A percentile compares a stretch with the other conserved stretches of the same genome.
These are phyloP conservation scores for Ichneumoninae sp. DNA, from an alignment of 2,888 invertebrate species.

Conservation along the genomic window DNA sequence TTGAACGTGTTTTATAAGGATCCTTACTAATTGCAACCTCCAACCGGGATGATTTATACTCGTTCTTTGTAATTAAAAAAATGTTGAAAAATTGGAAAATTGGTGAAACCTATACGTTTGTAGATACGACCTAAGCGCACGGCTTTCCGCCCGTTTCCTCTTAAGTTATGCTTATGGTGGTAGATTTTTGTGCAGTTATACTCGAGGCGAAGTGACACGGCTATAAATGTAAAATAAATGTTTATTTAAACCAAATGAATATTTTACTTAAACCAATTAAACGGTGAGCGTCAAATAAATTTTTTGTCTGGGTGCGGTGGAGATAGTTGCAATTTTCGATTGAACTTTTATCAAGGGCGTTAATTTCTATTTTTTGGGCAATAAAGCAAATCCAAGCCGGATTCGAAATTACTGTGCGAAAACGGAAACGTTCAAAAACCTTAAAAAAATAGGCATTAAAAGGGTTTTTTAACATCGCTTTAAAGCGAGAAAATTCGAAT, in stretches of 20 bases:
- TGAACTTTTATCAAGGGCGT: not conserved
- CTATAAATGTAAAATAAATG: too few relatives aligned
- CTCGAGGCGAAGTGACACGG: not conserved
- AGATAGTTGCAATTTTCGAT: not conserved
- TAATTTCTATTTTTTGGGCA: not conserved
- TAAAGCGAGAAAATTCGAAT: not conserved
- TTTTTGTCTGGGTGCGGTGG: not conserved
- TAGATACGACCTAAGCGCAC: not conserved
- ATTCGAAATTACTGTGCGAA: too few relatives aligned
- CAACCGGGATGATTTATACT: not conserved
- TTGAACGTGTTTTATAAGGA: conserved; percentile 49
- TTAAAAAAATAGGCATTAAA: not conserved
- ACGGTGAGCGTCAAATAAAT: too few relatives aligned
- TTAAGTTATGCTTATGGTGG: not conserved
- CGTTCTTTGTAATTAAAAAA: not conserved
- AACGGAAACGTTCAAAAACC: not conserved
- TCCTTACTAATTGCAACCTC: conserved; percentile 58
- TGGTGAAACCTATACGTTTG: not conserved
- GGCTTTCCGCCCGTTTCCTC: not conserved
- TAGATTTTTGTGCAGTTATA: not conserved
- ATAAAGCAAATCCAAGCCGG: too few relatives aligned
- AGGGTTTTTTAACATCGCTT: not conserved
- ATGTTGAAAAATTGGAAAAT: not conserved
- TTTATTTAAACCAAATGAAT: too few relatives aligned
- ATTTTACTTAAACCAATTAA: too few relatives aligned